phyloP scores from a whole-genome alignment of 2,797 vertebrate species.

The Aplochiton taeniatus region DNA sequence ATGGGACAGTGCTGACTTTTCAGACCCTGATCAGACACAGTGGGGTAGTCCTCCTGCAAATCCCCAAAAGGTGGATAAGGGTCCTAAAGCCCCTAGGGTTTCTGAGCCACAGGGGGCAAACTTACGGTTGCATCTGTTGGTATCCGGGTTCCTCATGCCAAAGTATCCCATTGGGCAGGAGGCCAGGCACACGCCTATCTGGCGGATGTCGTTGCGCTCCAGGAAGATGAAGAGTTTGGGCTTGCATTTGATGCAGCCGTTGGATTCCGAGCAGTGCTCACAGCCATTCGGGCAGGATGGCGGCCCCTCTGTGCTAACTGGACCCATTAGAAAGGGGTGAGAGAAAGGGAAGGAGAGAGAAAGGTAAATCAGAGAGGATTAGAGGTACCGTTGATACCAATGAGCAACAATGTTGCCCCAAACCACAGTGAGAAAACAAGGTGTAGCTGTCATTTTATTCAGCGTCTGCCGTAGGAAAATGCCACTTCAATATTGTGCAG shows the following conservation, averaged over 20 bases:
- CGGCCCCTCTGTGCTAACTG: conserved; percentile 90
- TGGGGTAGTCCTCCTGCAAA: no score
- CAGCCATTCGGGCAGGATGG: conserved; percentile 93
- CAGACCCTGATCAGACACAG: no score
- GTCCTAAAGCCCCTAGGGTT: no score
- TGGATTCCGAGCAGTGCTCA: conserved; percentile 94
- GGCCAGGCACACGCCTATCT: conserved; percentile 92
- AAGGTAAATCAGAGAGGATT: conserved; percentile 30
- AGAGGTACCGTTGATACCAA: conserved; percentile 9
- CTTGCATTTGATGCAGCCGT: conserved; percentile 96
- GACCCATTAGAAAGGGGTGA: no score
- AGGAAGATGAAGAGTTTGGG: conserved; percentile 97
- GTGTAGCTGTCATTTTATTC: conserved; percentile 28
- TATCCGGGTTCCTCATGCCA: conserved; percentile 92
- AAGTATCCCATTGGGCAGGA: conserved; percentile 96
- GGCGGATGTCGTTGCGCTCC: conserved; percentile 94
- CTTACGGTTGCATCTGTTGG: conserved; percentile 98
- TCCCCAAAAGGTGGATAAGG: no score
- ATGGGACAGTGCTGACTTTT: no score
- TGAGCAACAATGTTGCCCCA: conserved; percentile 25
- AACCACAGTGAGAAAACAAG: conserved; percentile 32
- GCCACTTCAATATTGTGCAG: conserved; percentile 35
- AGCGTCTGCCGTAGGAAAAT: conserved; percentile 27
- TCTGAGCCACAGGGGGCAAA: conserved; percentile 27
- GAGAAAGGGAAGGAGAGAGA: conserved; percentile 15